phyloP scores from a whole-genome alignment of 2,113 vertebrate species.

The Platysteira castanea region DNA sequence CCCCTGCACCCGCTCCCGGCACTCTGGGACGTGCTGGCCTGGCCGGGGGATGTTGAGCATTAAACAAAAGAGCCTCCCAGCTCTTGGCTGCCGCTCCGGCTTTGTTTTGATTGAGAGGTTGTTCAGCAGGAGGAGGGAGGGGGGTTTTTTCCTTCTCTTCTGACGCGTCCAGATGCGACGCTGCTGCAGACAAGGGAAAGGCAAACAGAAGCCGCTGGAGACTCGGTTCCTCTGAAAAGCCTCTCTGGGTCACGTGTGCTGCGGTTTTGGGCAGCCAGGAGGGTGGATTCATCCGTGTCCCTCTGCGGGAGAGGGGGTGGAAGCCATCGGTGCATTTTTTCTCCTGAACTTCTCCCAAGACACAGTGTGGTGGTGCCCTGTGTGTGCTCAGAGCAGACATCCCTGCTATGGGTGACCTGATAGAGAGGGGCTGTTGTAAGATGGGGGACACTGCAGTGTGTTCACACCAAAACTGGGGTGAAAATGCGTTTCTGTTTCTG shows the following conservation, averaged over 20 bases:
- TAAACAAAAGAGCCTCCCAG: conserved; percentile 60
- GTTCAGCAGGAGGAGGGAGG: conserved; percentile 23
- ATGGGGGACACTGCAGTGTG: too few species aligned
- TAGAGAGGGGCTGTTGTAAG: neutral
- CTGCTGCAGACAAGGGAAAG: neutral
- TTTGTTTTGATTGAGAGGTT: conserved; percentile 68
- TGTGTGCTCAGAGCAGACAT: accelerated
- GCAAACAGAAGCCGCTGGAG: conserved; percentile 28
- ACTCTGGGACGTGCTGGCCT: neutral
- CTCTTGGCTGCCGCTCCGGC: conserved; percentile 46
- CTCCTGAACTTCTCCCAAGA: neutral
- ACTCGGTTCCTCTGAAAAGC: neutral
- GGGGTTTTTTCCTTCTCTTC: neutral
- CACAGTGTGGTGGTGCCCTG: neutral
- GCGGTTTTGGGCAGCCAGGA: neutral
- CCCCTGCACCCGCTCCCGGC: neutral
- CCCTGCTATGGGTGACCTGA: neutral
- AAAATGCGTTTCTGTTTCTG: neutral
- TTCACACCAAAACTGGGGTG: neutral
- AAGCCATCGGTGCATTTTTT: neutral
- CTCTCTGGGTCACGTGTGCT: neutral
- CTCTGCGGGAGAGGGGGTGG: neutral
- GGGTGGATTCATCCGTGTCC: neutral
- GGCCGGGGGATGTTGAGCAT: neutral
- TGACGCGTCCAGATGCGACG: conserved; percentile 24